Evolutionary conservation across 2,797 vertebrate species (phyloP).

Genomic region (Hypotaenidia okinawae): DNA sequence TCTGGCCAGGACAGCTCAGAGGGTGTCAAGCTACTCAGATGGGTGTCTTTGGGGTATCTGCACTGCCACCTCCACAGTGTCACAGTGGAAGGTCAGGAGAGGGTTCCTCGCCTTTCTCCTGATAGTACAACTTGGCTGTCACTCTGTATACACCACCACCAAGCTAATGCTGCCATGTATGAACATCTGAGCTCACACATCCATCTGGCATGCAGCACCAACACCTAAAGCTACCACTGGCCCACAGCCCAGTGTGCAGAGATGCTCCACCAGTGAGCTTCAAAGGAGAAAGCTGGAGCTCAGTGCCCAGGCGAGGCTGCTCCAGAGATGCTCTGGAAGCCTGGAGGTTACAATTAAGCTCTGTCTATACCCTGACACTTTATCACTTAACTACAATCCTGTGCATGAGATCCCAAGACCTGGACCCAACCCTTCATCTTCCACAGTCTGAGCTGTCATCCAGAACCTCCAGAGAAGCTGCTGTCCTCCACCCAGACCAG

Average conservation of each 20-base stretch:
- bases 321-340: not conserved
- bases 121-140: not conserved
- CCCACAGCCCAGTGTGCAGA: not conserved
- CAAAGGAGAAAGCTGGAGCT: not conserved
- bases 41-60: not conserved
- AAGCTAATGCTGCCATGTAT: not conserved
- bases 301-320: not conserved
- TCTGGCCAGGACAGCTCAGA: not conserved
- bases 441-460: not conserved
- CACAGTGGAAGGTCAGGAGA: not conserved
- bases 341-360: not conserved
- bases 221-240: not conserved
- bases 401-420: not conserved
- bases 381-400: not conserved
- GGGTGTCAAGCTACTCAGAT: rapidly evolving
- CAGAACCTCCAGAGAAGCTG: not conserved
- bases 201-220: not conserved
- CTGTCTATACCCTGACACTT: not conserved
- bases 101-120: not conserved
- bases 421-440: not conserved
- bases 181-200: not conserved
- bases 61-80: rapidly evolving
- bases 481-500: not conserved
- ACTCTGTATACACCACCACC: not conserved
- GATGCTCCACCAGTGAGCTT: not conserved